Evolutionary conservation across 2,888 invertebrate genomes (phyloP), one percentile per base, ranked within the genome.

Genomic region (Neoascia interrupta): DNA sequence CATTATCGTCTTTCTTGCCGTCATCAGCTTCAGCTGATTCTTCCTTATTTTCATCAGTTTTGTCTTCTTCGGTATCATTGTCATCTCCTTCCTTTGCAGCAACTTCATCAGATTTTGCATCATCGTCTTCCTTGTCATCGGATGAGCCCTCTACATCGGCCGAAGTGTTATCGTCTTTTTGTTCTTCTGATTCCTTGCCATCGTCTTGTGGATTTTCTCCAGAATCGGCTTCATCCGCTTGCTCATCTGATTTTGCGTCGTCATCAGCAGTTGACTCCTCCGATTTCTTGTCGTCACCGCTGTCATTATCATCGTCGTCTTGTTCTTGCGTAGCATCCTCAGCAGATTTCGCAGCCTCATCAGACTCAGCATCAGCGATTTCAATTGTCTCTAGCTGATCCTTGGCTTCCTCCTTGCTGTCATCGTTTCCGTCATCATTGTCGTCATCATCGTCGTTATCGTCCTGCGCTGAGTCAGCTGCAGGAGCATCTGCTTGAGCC

Each of bases 21-120:
- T 84, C 85, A 64, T 51, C 84, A n/a, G 3, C 82, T 10, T 84
- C 84, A 82, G 26, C 43, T 6, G 73, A 66, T 26, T 74, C 53
- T 23, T 34, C 28, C 18, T 76, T 37, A 6, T 61, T 54, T 1
- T 58, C 68, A 15, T 68, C 81, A 10, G 81, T 79, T 66, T 84
- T 86, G 82, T 84, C 85, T 84, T 86, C 86, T 82, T 90, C 83
- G 81, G 89, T 89, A 84, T 91, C 91, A 58, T 90, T 88, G 8
- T 87, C 84, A 3, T 84, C 82, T 89, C 84, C 86, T 64, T 91
- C 90, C 83, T 91, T 34, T 4, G 61, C 28, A 13, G 47, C 47
- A n/a, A 43, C 37, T 37, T 66, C 70, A 16, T 43, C 68, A 21
- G 81, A 69, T 13, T 75, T 49, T 8, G 5, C 31, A 13, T 19